Percentiles rank a stretch among this genome's conserved stretches.
Conservation (phyloP, 2,797 vertebrate species). For the Melanitta fusca region DNA sequence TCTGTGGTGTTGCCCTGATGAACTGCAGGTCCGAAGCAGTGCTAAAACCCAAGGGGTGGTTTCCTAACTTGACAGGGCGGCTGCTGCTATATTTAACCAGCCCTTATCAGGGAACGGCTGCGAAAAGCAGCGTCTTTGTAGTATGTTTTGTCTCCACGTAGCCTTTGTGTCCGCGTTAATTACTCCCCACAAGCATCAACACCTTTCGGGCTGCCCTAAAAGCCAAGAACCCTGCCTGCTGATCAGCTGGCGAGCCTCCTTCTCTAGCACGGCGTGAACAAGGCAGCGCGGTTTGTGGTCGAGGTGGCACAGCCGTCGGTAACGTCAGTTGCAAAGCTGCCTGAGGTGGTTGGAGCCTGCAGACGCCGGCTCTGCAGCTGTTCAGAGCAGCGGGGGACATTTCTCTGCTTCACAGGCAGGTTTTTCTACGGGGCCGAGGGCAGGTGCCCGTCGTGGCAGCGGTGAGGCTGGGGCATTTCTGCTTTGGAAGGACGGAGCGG, state of each 20-base stretch:
- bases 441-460: accelerated
- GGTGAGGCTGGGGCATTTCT: neutral
- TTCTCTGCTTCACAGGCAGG: accelerated
- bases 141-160: neutral
- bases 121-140: neutral
- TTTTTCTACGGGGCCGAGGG: accelerated
- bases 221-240: accelerated
- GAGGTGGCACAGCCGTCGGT: neutral
- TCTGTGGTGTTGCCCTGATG: neutral
- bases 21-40: neutral
- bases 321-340: neutral
- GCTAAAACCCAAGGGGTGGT: neutral
- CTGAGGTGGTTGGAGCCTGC: neutral
- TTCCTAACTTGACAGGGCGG: neutral
- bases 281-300: neutral
- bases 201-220: neutral
- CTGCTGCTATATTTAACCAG: neutral
- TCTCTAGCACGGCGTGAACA: too few relatives aligned
- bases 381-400: neutral
- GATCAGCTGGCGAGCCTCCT: accelerated
- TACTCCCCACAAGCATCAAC: neutral
- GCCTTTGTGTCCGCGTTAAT: accelerated
- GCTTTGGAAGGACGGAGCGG: neutral
- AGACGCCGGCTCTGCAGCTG: neutral
- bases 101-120: neutral